phyloP scores from a whole-genome alignment of 2,797 vertebrate species.

The Sebastes oblongus region DNA sequence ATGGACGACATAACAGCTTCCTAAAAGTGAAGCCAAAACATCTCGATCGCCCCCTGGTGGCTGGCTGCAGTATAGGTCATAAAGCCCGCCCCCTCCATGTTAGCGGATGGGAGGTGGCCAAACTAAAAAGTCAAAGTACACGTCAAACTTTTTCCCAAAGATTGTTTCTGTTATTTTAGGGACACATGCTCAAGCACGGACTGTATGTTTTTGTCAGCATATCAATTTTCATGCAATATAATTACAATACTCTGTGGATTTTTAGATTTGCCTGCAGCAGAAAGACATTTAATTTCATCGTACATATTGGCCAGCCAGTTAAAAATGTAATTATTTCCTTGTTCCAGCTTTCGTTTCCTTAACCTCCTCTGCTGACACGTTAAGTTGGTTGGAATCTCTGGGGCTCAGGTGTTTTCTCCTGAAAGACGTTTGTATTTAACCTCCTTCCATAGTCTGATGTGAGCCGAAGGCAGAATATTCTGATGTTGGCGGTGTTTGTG shows the following conservation, averaged over 20 bases:
- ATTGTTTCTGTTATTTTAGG: no score
- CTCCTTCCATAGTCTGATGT: constrained; percentile 6
- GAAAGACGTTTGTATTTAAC: constrained; percentile 21
- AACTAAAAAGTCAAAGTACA: no score
- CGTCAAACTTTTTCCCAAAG: no score
- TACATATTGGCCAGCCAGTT: neutral
- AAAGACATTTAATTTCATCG: neutral
- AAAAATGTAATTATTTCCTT: constrained; percentile 19
- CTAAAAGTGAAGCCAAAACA: no score
- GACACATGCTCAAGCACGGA: neutral
- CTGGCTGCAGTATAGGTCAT: no score
- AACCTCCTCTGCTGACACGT: constrained; percentile 16
- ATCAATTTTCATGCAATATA: neutral
- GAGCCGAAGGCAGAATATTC: constrained; percentile 16
- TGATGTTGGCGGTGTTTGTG: constrained; percentile 12
- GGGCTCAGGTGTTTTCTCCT: constrained; percentile 21
- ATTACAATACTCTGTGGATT: neutral
- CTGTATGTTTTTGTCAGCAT: neutral
- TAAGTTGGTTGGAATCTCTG: constrained; percentile 8
- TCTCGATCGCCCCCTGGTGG: no score
- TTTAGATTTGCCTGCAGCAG: neutral
- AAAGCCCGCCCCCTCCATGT: no score
- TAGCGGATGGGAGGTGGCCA: no score
- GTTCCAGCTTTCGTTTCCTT: neutral
- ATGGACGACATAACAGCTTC: no score